Evolutionary conservation across 2,797 vertebrate species (phyloP).

Genomic region (Cynopterus sphinx): DNA sequence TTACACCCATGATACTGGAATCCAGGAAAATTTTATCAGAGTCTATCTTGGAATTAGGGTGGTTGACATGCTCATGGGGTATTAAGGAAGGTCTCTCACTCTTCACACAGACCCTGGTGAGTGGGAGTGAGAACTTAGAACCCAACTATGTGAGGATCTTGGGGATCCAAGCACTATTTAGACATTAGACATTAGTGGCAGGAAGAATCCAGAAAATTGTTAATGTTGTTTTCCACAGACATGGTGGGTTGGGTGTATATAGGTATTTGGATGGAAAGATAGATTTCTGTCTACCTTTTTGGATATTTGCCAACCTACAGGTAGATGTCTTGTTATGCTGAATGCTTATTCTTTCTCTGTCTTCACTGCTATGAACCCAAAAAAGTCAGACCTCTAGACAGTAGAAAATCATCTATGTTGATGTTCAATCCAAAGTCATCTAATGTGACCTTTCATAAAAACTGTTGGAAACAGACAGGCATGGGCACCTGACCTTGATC

Average conservation of each 20-base stretch:
- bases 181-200: neutral
- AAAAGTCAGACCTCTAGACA: neutral
- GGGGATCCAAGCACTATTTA: neutral
- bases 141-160: neutral
- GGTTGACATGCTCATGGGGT: neutral
- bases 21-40: neutral
- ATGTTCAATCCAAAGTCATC: too few species aligned
- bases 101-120: neutral
- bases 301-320: neutral
- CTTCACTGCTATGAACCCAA: neutral
- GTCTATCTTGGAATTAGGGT: neutral
- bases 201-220: neutral
- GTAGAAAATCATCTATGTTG: neutral
- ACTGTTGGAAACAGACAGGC: neutral
- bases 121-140: neutral
- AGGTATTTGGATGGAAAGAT: neutral
- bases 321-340: neutral
- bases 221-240: neutral
- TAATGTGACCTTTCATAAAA: neutral
- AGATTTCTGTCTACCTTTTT: neutral
- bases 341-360: neutral
- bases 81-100: neutral
- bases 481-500: too few species aligned
- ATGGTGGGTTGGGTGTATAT: neutral
- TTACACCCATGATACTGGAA: neutral